Conservation (phyloP, 2,113 vertebrate species). For the Thamnophis sirtalis region DNA sequence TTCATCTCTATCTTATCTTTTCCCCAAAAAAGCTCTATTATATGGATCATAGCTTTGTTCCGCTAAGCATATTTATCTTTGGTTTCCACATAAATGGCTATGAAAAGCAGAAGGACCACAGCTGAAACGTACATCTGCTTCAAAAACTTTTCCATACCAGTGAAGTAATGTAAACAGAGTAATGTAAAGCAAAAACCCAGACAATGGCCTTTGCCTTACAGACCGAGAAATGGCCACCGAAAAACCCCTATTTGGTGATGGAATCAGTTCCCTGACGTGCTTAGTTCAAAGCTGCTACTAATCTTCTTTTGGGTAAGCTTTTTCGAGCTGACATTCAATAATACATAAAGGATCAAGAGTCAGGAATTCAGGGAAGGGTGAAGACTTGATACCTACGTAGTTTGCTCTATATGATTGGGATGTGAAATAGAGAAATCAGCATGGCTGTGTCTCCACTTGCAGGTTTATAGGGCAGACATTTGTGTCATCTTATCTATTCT, state of each 20-base stretch:
- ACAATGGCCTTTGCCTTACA: slow-evolving; percentile 22
- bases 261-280: neutral
- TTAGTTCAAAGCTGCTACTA: slow-evolving; percentile 8
- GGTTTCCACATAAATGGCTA: slow-evolving; percentile 18
- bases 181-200: slow-evolving; percentile 42
- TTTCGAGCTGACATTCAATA: slow-evolving; percentile 38
- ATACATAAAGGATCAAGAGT: neutral
- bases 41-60: neutral
- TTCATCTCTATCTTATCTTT: neutral
- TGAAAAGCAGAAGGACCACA: slow-evolving; percentile 19
- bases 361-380: neutral
- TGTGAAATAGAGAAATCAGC: neutral
- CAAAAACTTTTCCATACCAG: slow-evolving; percentile 10
- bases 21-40: neutral
- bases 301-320: slow-evolving; percentile 18
- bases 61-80: slow-evolving; percentile 22
- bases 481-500: neutral
- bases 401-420: neutral
- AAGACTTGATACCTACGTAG: neutral
- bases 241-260: slow-evolving; percentile 23
- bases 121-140: neutral
- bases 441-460: neutral
- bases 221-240: slow-evolving; percentile 26
- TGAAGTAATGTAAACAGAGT: slow-evolving; percentile 41
- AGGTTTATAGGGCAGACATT: neutral